Evolutionary conservation across 64 coral and sea anemone genomes (phyloP), one percentile per base, ranked within the genome.

Genomic region (Pocillopora damicornis): DNA sequence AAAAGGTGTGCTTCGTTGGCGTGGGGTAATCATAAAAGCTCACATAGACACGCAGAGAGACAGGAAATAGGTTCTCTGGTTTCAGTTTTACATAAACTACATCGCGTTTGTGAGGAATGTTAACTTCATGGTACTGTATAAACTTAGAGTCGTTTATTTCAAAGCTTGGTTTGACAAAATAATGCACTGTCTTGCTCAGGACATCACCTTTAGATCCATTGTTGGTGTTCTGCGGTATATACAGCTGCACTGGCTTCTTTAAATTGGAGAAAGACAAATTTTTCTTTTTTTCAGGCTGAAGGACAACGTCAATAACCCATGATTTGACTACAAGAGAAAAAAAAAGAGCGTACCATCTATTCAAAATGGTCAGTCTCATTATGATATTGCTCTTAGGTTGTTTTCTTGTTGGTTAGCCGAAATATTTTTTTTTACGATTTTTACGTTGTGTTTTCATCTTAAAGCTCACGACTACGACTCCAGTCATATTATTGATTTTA

Each of bases 91-190:
- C 35, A 35, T 38, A 67, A 34, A 83, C 80, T 37, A 67, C 36
- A 83, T 63, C 17, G 5, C 34, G 3, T 4, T 69, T 8, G 80
- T 83, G 34, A 13, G 61, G 34, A 64, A 83, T 17, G 36, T 67
- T 83, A 38, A 83, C 36, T 68, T 68, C 11, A 45, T 83, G 80
- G 42, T 83, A 83, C 9, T 68, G 61, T 67, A 83, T 83, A 10
- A 83, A 34, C 18, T 14, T 65, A 68, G 80, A 22, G 2, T 83
- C 80, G 35, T 83, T 42, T 0, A 67, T 11, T 16, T 91, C 58
- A 58, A 13, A 68, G 60, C 89, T 91, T 22, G 82, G 89, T 86
- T 91, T 78, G 2, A 91, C 81, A 56, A 86, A 91, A 69, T 75
- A 37, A 22, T 60, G 77, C 62, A 81, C 26, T 63, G 87, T 86